These are phyloP conservation scores for Siderastrea siderea DNA, from an alignment of 92 coral and sea anemone species.

Conservation along the genomic window DNA sequence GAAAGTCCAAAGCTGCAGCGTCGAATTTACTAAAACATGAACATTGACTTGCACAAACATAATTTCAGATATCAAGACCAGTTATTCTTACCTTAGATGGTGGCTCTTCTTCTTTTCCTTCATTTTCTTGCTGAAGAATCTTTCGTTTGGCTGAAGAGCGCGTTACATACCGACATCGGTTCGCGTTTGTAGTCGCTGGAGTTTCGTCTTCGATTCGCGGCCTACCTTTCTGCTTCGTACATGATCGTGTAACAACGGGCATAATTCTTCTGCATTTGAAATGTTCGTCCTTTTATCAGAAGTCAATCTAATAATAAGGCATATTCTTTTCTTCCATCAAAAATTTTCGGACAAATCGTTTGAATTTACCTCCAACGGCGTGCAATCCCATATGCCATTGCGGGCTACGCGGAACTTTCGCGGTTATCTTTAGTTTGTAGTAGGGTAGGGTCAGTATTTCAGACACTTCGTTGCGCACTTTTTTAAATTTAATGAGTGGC, in stretches of 20 bases:
- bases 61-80: not conserved
- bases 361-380: slow-evolving; percentile 63
- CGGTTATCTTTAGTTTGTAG: not conserved
- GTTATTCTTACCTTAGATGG: slow-evolving; percentile 63
- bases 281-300: not conserved
- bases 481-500: not conserved
- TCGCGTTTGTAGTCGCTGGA: slow-evolving; percentile 43
- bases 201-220: slow-evolving; percentile 84
- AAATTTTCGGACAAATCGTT: slow-evolving; percentile 44
- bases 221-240: slow-evolving; percentile 68
- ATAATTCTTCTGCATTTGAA: slow-evolving; percentile 40
- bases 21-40: not conserved
- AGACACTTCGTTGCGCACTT: not conserved
- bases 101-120: slow-evolving; percentile 41
- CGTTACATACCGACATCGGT: slow-evolving; percentile 34
- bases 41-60: not conserved
- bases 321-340: slow-evolving; percentile 18
- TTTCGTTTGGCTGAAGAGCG: slow-evolving; percentile 76
- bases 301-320: not conserved
- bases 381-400: slow-evolving; percentile 31
- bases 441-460: slow-evolving; percentile 11
- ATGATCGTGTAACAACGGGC: slow-evolving; percentile 87
- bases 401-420: not conserved
- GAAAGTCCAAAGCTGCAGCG: no score
- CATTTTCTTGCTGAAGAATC: slow-evolving; percentile 61